Conservation (phyloP, 2,888 invertebrate genomes). For the Hecatera dysodea region DNA sequence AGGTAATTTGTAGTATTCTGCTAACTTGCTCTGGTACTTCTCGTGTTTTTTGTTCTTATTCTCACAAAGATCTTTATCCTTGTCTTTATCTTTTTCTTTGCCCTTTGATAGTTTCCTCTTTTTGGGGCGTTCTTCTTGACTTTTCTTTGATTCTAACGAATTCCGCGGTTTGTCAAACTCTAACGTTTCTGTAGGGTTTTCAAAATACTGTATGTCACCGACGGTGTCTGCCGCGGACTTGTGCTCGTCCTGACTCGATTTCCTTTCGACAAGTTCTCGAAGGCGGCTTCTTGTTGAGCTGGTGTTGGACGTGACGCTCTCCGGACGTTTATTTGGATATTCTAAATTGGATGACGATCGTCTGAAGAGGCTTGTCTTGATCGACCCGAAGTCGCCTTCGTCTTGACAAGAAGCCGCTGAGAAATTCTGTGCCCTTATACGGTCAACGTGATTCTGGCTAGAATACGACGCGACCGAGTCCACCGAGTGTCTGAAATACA, state of each 20-base stretch:
- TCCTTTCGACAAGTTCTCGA: constrained; percentile 89
- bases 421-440: constrained; percentile 90
- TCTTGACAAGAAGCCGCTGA: constrained; percentile 90
- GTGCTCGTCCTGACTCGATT: constrained; percentile 89
- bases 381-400: constrained; percentile 89
- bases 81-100: constrained; percentile 83
- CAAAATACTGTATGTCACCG: constrained; percentile 89
- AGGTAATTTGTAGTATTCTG: constrained; percentile 87
- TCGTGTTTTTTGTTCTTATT: constrained; percentile 87
- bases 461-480: constrained; percentile 91
- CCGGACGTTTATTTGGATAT: constrained; percentile 85
- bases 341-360: constrained; percentile 88
- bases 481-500: constrained; percentile 90
- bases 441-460: constrained; percentile 91
- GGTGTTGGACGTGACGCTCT: constrained; percentile 87
- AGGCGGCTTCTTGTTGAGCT: constrained; percentile 90
- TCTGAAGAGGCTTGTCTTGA: constrained; percentile 89
- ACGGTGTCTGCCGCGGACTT: constrained; percentile 87
- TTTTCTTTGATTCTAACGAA: constrained; percentile 85
- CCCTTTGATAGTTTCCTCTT: constrained; percentile 85
- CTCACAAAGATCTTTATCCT: constrained; percentile 81
- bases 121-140: constrained; percentile 86
- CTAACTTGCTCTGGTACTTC: constrained; percentile 88
- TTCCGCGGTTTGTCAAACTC: constrained; percentile 87
- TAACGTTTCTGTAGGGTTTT: constrained; percentile 88